phyloP scores from a whole-genome alignment of 2,113 vertebrate species.

The Xyrauchen texanus region DNA sequence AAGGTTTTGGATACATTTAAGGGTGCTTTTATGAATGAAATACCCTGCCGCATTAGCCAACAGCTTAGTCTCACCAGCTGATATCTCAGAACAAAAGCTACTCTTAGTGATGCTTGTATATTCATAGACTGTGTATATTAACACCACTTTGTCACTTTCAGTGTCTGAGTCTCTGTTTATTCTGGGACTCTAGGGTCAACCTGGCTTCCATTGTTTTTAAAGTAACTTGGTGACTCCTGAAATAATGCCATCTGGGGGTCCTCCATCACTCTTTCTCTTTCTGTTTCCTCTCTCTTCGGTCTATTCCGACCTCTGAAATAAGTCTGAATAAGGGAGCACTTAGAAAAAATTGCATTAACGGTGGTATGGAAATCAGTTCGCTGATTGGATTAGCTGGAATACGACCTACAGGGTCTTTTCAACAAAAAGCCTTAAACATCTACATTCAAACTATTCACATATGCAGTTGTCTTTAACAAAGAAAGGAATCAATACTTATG shows the following conservation, averaged over 20 bases:
- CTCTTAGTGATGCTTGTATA: not conserved
- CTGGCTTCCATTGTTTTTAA: no score
- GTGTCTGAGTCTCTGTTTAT: no score
- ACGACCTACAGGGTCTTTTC: slow-evolving; percentile 69
- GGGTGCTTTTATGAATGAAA: slow-evolving; percentile 9
- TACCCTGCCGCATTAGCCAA: not conserved
- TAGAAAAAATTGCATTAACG: slow-evolving; percentile 78
- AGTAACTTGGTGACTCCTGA: no score
- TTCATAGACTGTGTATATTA: slow-evolving; percentile 9
- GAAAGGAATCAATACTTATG: slow-evolving; percentile 11
- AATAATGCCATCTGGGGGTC: slow-evolving; percentile 43
- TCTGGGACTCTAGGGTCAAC: no score
- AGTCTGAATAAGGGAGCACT: slow-evolving; percentile 77
- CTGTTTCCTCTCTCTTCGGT: slow-evolving; percentile 38
- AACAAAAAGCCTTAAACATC: slow-evolving; percentile 72
- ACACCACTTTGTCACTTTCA: not conserved
- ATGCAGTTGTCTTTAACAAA: slow-evolving; percentile 29
- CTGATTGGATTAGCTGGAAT: slow-evolving; percentile 79
- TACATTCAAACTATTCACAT: slow-evolving; percentile 70
- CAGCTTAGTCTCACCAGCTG: slow-evolving; percentile 1
- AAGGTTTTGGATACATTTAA: slow-evolving; percentile 15
- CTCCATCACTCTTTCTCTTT: slow-evolving; percentile 31
- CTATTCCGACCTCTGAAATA: slow-evolving; percentile 71
- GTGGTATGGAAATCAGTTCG: slow-evolving; percentile 78
- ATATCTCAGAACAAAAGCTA: slow-evolving; percentile 16